Evolutionary conservation across 2,113 vertebrate species (phyloP).

Genomic region (human (Homo sapiens)): GRCh38 chr16:22808501-22809000

Average conservation of each 20-base stretch:
- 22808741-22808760: background rate
- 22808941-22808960: background rate
- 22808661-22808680: background rate
- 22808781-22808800: background rate
- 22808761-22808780: background rate
- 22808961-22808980: background rate
- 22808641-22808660: background rate
- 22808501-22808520: background rate
- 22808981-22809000: background rate
- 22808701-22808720: background rate
- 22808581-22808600: constrained; percentile 18
- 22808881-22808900: background rate
- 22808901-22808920: background rate
- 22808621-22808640: background rate
- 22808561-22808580: background rate
- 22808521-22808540: background rate
- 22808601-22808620: background rate
- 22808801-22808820: background rate
- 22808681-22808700: background rate
- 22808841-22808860: too few species aligned
- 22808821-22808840: background rate
- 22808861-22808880: background rate
- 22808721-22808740: background rate
- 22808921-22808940: background rate
- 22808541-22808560: background rate